These are phyloP conservation scores for Paradoxurus hermaphroditus DNA, from an alignment of 2,113 vertebrate species.

Conservation along the genomic window DNA sequence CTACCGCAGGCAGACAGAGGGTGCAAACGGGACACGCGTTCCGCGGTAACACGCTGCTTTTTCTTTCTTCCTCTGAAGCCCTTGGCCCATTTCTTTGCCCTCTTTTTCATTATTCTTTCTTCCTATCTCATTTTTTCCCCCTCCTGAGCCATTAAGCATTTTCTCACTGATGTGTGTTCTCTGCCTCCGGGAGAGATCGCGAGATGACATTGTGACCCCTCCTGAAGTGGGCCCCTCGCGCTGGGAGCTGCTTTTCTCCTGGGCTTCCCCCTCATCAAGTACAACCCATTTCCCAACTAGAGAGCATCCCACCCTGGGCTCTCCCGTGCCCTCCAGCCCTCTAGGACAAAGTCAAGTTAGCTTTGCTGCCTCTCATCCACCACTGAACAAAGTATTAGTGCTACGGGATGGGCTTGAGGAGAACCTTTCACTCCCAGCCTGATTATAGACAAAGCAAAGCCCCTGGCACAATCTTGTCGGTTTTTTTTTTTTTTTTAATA, in stretches of 20 bases:
- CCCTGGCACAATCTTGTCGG: not conserved
- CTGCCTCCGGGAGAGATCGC: not conserved
- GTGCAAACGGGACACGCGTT: not conserved
- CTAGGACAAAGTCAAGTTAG: not conserved
- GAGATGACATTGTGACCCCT: not conserved
- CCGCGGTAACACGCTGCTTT: not conserved
- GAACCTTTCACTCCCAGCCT: constrained; percentile 47
- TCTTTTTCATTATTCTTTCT: not conserved
- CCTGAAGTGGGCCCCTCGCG: not conserved
- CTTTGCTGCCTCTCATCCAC: not conserved
- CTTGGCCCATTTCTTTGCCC: not conserved
- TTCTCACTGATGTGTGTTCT: not conserved
- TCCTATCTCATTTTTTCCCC: not conserved
- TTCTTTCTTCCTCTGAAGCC: not conserved
- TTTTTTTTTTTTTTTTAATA: not conserved
- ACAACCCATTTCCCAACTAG: not conserved
- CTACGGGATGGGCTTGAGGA: not conserved
- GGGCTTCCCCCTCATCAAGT: not conserved
- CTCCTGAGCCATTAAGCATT: not conserved
- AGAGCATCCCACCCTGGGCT: not conserved
- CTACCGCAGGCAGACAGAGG: not conserved
- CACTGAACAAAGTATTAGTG: not conserved
- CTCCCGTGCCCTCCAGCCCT: not conserved
- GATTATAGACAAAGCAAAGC: constrained; percentile 27
- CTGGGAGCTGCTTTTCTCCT: not conserved